Evolutionary conservation across 2,888 invertebrate species (phyloP).

Genomic region (Metacarcinus magister): DNA sequence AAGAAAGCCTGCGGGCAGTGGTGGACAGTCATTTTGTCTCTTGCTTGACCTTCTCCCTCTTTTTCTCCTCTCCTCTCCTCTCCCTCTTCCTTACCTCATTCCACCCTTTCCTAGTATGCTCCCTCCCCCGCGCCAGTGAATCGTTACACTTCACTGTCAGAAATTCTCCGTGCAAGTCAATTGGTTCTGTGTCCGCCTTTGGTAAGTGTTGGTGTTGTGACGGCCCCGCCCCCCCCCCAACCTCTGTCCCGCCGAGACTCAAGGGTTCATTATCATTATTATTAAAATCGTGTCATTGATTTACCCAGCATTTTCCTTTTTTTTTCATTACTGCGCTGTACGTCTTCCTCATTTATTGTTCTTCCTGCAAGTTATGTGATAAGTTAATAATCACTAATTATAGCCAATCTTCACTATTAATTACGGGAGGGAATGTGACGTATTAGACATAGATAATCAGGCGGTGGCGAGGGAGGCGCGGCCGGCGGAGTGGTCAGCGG

Average conservation of each 20-base stretch:
- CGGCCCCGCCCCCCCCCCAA: background rate
- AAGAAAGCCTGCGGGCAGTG: background rate
- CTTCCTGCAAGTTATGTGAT: slow-evolving; percentile 6
- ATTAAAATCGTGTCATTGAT: background rate
- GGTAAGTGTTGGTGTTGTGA: background rate
- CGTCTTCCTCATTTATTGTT: slow-evolving; percentile 54
- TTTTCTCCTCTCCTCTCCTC: background rate
- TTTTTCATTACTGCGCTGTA: background rate
- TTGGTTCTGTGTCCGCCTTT: background rate
- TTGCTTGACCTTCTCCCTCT: background rate
- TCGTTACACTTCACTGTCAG: background rate
- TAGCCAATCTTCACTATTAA: slow-evolving; percentile 52
- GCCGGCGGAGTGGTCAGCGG: slow-evolving; percentile 3
- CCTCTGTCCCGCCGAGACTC: background rate
- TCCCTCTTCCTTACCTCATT: background rate
- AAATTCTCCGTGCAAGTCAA: background rate
- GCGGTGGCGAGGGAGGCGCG: background rate
- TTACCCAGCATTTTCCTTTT: slow-evolving; percentile 1
- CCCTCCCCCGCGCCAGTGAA: background rate
- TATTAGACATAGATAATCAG: slow-evolving; percentile 53
- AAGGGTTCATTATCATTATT: slow-evolving; percentile 47
- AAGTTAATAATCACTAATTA: slow-evolving; percentile 60
- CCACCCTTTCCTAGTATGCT: background rate
- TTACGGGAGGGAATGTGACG: background rate
- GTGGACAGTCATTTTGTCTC: background rate